Evolutionary conservation across 53 echinoderm and acorn worm genomes (phyloP), one percentile per base, ranked within the genome.

Genomic region (Paelopatides confundens): DNA sequence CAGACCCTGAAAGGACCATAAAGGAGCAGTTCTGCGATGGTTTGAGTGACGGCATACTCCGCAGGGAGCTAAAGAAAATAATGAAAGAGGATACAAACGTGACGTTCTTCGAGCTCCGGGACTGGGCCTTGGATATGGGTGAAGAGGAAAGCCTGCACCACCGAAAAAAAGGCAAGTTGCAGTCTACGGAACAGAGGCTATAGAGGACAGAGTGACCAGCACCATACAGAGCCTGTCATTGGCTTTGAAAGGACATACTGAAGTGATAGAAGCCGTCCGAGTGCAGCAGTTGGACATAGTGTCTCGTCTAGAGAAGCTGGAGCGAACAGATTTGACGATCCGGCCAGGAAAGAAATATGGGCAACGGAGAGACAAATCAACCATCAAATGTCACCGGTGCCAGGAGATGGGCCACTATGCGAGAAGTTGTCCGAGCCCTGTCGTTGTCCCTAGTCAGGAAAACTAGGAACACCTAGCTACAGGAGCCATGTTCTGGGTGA

Each of bases 111-210:
- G 53, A 86, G 31, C 32, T 86, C 17, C 26, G 71, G 32, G 86
- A 86, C 48, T 71, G 71, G 86, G 86, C 86, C 26, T 6, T 86
- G 1, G 86, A 86, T n/a, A 86, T 86, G 86, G 86, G 37, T 27
- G 86, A 66, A 39, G 69, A 63, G 58, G 71, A 70, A 48, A 48
- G n/a, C n/a, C n/a, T n/a, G n/a, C n/a, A n/a, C n/a, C n/a, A n/a
- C n/a, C n/a, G n/a, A n/a, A n/a, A n/a, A n/a, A n/a, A n/a, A n/a
- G n/a, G n/a, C n/a, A n/a, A n/a, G n/a, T n/a, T n/a, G n/a, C n/a
- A n/a, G n/a, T n/a, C n/a, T n/a, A n/a, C n/a, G n/a, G n/a, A n/a
- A n/a, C n/a, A n/a, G n/a, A n/a, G n/a, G n/a, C n/a, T n/a, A n/a
- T n/a, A n/a, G n/a, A n/a, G n/a, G n/a, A n/a, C n/a, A n/a, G n/a